Base-by-base conservation (phyloP, 1,140 invertebrate species). In the Paraescarpia echinospica region DNA sequence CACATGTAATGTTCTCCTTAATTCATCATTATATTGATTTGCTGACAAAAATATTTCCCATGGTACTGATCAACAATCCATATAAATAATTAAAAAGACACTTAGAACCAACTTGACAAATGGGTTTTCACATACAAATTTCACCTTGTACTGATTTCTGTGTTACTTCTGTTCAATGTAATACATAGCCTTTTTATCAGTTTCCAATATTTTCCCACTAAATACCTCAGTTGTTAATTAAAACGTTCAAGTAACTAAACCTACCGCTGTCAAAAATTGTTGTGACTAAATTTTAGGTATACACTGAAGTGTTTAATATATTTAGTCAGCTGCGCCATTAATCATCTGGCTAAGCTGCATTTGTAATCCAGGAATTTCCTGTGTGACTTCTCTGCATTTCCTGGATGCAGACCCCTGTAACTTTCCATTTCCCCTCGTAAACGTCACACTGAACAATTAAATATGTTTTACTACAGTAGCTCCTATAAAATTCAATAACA, bases 401-500 rank as follows among this genome's bases (percentile, higher is more conserved):
- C 89, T 34, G 89, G 34, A 34, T 34, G 33, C 89, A 35, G 89
- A 90, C 35, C 34, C 34, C 89, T 34, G 89, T 35, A 34, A 90
- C 89, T 34, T 31, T 77, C 59, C 59, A 77, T 77, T 77, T 77
- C 59, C 59, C 22, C 14, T 77, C 59, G 59, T 77, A 77, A 77
- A 77, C 59, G 59, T 77, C 59, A 77, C 59, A 77, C 89, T 33
- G 33, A 35, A 90, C 89, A 90, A 90, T 90, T 90, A 35, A 90
- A 90, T 90, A 90, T 90, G 89, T 34, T 90, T 90, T 90, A 90
- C 33, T 90, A 34, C 34, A 31, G 35, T 34, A 35, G 35, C 33
- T 34, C 89, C 89, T 90, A 34, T 35, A 35, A 90, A 90, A 90
- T 77, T 34, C 89, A 35, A 35, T 90, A 90, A 90, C 34, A 90